phyloP scores from a whole-genome alignment of 2,113 vertebrate species.

The Crotalus horridus region DNA sequence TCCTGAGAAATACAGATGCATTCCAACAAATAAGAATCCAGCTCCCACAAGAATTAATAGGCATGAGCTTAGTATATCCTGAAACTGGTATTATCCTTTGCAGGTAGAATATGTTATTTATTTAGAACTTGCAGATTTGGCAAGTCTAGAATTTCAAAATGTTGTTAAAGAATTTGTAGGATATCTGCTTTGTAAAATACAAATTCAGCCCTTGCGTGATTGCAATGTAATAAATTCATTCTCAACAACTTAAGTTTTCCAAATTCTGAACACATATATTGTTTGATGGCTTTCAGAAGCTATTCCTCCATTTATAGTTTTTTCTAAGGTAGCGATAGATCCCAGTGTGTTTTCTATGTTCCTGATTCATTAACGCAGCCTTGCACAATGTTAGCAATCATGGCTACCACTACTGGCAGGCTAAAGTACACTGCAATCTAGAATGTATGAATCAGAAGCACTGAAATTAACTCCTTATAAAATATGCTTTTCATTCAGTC shows the following conservation, averaged over 20 bases:
- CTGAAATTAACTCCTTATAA: neutral
- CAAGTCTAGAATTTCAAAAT: slow-evolving; percentile 29
- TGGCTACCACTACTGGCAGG: neutral
- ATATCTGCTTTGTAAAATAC: slow-evolving; percentile 42
- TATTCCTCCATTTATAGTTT: neutral
- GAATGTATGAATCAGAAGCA: neutral
- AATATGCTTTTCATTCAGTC: neutral
- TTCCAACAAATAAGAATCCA: slow-evolving; percentile 40
- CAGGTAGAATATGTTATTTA: slow-evolving; percentile 48
- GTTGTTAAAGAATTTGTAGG: slow-evolving; percentile 44
- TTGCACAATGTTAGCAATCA: neutral
- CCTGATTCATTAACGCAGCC: neutral
- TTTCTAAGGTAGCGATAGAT: neutral
- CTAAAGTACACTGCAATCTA: neutral
- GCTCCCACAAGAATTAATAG: slow-evolving; percentile 45
- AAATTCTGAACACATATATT: neutral
- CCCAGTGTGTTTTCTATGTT: neutral
- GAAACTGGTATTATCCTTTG: slow-evolving; percentile 59
- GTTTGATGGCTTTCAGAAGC: slow-evolving; percentile 20
- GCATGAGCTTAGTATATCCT: slow-evolving; percentile 63
- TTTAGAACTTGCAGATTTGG: slow-evolving; percentile 18
- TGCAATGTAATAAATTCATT: slow-evolving; percentile 32
- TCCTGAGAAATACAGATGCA: slow-evolving; percentile 61
- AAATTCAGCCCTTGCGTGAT: slow-evolving; percentile 31
- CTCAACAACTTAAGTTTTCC: neutral